phyloP scores from a whole-genome alignment of 2,888 invertebrate genomes.

The Eucera pruinosa region DNA sequence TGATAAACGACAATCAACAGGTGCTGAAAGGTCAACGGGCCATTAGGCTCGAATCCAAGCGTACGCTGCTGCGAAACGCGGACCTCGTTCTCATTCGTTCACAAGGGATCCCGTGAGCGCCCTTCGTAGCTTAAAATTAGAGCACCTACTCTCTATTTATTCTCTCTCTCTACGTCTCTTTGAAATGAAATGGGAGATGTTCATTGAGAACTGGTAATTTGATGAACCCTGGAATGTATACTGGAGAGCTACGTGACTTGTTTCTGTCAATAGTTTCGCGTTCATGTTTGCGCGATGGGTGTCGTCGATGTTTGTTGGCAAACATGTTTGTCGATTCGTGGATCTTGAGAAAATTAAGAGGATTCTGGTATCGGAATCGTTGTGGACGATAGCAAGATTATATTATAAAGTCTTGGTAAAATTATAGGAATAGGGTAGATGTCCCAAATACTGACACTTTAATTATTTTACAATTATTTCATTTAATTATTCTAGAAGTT shows the following conservation, averaged over 20 bases:
- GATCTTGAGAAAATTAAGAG: not conserved
- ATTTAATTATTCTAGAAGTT: no score
- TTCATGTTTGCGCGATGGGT: not conserved
- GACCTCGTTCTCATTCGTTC: constrained; percentile 42
- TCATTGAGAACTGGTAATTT: constrained; percentile 20
- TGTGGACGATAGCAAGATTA: no score
- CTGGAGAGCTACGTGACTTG: constrained; percentile 4
- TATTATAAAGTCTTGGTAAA: no score
- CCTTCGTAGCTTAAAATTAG: constrained; percentile 27
- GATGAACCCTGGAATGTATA: not conserved
- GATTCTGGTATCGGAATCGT: no score
- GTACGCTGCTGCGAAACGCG: constrained; percentile 46
- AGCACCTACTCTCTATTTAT: not conserved
- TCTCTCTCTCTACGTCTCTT: constrained; percentile 5
- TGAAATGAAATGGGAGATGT: not conserved
- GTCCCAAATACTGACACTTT: no score
- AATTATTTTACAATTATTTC: no score
- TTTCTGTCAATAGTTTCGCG: constrained; percentile 8
- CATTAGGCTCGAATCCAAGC: constrained; percentile 70
- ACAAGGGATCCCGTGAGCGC: constrained; percentile 1
- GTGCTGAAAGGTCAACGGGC: constrained; percentile 72
- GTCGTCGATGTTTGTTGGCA: not conserved
- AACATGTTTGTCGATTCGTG: not conserved
- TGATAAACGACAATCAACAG: constrained; percentile 74
- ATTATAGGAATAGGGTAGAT: no score